Percentiles rank a stretch among this genome's conserved stretches.
Conservation (phyloP, 1,140 invertebrate species). For the Cepaea nemoralis region DNA sequence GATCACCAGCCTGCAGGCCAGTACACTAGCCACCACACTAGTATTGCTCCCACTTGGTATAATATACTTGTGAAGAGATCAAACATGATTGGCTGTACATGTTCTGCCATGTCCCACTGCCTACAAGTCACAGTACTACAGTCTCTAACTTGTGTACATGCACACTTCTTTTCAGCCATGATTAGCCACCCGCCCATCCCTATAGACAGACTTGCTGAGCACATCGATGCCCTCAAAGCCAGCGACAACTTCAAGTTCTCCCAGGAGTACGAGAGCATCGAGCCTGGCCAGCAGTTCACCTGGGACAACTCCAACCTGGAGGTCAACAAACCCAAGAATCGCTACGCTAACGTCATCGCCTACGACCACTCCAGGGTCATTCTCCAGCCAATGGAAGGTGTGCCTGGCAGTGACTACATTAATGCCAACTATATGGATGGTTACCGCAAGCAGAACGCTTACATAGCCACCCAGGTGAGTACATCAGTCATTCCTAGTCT, state of each 20-base stretch:
- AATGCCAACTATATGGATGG: slow-evolving; percentile 84
- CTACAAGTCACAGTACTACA: too few species aligned
- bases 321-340: slow-evolving; percentile 98
- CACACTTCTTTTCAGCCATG: slow-evolving; percentile 60
- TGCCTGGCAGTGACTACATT: slow-evolving; percentile 87
- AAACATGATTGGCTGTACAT: too few species aligned
- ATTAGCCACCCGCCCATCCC: slow-evolving; percentile 93
- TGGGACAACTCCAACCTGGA: slow-evolving; percentile 99
- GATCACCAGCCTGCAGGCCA: too few species aligned
- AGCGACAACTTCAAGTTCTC: slow-evolving; percentile 96
- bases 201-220: slow-evolving; percentile 90
- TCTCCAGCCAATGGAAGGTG: slow-evolving; percentile 79
- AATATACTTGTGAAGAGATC: too few species aligned
- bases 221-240: slow-evolving; percentile 94
- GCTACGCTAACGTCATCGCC: slow-evolving; percentile 99
- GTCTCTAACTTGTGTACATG: neutral
- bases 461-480: slow-evolving; percentile 72
- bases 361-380: slow-evolving; percentile 99
- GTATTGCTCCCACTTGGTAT: too few species aligned
- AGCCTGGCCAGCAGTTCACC: slow-evolving; percentile 98
- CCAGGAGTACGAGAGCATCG: slow-evolving; percentile 83
- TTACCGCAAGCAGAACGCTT: slow-evolving; percentile 72
- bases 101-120: too few species aligned
- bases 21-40: too few species aligned
- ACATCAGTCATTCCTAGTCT: too few species aligned